Base-by-base conservation (phyloP, 2,888 invertebrate species). In the Laothoe populi region DNA sequence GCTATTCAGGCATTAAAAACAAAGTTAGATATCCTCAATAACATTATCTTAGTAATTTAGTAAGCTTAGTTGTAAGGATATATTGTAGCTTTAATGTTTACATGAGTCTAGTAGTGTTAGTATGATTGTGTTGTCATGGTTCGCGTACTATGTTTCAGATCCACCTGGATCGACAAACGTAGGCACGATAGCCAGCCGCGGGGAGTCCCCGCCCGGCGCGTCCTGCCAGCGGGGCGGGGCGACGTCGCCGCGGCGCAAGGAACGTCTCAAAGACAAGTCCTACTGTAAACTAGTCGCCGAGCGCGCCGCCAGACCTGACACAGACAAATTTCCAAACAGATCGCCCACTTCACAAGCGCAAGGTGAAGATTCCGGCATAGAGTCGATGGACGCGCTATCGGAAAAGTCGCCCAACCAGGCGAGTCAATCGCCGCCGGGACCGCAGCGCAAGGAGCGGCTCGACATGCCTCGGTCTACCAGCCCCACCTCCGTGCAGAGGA, bases 361-460 rank as follows among this genome's bases (percentile, higher is more conserved):
- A 75, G 97, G 97, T 49, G 98, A 98, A 81, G 97, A 98, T 86
- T 97, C 97, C 63, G 98, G 98, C 16, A 98, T 98, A 63, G 98
- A 98, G 84, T 97, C 97, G 42, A 97, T 98, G 98, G 98, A 98
- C 82, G 97, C 98, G 1, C 87, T 97, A n/a, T 97, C 97, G 21
- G 98, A 98, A 83, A 98, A 98, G 82, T 97, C 96, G 67, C 96
- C 96, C n/a, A 97, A 97, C 85, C 97, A 97, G 83, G 96, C 96
- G 87, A 96, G 94, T 87, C 96, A 92, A 91, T 97, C 95, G 84
- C 97, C 94, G 67, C 93, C 94, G 74, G 88, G 93, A 0, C 84
- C 84, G 21, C 86, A 87, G 76, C 77, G 87, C 46, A 91, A 90
- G 68, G 92, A 92, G 66, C 82, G 91, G 3, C 80, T 89, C 35